Evolutionary conservation across 2,888 invertebrate species (phyloP).

Genomic region (Noctua fimbriata): DNA sequence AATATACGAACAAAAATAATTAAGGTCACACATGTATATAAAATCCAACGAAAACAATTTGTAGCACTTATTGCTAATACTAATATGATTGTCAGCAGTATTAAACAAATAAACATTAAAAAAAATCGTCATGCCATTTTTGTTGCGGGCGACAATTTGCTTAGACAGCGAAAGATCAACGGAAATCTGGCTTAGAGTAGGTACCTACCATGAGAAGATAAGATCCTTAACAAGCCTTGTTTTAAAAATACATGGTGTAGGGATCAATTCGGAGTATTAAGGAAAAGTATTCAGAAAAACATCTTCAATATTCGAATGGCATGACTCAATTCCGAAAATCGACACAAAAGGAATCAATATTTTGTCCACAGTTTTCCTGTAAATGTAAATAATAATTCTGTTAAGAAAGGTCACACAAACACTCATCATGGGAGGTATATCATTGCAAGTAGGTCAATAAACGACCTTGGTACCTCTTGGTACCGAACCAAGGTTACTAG

Average conservation of each 20-base stretch:
- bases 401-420: slow-evolving; percentile 19
- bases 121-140: not conserved
- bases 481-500: slow-evolving; percentile 34
- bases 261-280: not conserved
- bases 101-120: not conserved
- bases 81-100: too few species aligned
- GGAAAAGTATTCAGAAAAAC: not conserved
- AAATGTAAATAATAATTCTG: not conserved
- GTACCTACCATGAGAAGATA: not conserved
- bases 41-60: too few species aligned
- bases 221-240: not conserved
- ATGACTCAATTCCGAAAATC: not conserved
- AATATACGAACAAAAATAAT: too few species aligned
- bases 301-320: not conserved
- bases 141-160: not conserved
- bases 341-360: not conserved
- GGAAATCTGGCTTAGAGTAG: not conserved
- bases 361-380: not conserved
- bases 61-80: too few species aligned
- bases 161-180: not conserved
- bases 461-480: slow-evolving; percentile 32
- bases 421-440: not conserved
- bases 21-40: too few species aligned
- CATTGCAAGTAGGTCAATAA: slow-evolving; percentile 13
- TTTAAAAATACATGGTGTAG: not conserved